These are phyloP conservation scores for Girardia tigrina DNA, from an alignment of 2,888 invertebrate species.

Conservation along the genomic window DNA sequence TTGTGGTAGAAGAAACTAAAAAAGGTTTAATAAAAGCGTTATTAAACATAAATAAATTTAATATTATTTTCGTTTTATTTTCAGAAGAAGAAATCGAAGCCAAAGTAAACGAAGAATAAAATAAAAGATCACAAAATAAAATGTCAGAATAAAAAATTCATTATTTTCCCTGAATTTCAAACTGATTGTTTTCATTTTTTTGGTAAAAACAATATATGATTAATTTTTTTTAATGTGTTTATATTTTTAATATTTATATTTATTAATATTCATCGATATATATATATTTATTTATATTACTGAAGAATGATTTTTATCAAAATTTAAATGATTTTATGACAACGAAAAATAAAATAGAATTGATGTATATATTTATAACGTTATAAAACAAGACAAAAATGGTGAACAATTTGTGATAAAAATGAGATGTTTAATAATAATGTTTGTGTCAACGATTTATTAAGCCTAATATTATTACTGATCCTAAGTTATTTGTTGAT, in stretches of 20 bases:
- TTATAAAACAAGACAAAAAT: too few species aligned
- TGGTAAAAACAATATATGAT: conserved; percentile 12
- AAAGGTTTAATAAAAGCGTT: not conserved
- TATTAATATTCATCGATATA: not conserved
- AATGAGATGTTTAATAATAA: too few species aligned
- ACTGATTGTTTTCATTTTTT: conserved; percentile 17
- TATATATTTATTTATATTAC: too few species aligned
- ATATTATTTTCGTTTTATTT: not conserved
- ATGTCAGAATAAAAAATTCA: conserved; percentile 3
- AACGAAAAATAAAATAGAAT: too few species aligned
- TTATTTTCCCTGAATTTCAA: conserved; percentile 13
- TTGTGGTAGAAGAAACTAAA: not conserved
- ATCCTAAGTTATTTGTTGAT: too few species aligned
- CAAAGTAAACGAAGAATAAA: not conserved
- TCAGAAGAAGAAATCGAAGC: not conserved
- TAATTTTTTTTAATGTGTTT: conserved; percentile 1
- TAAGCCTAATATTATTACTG: too few species aligned
- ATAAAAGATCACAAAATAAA: not conserved
- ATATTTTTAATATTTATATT: not conserved
- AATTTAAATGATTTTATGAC: too few species aligned
- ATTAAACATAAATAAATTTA: not conserved
- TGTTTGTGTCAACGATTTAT: too few species aligned
- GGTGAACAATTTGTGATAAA: too few species aligned
- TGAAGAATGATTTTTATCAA: too few species aligned
- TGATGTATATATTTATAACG: too few species aligned